phyloP scores from a whole-genome alignment of 1,140 invertebrate genomes.

The Melanaphis sacchari region DNA sequence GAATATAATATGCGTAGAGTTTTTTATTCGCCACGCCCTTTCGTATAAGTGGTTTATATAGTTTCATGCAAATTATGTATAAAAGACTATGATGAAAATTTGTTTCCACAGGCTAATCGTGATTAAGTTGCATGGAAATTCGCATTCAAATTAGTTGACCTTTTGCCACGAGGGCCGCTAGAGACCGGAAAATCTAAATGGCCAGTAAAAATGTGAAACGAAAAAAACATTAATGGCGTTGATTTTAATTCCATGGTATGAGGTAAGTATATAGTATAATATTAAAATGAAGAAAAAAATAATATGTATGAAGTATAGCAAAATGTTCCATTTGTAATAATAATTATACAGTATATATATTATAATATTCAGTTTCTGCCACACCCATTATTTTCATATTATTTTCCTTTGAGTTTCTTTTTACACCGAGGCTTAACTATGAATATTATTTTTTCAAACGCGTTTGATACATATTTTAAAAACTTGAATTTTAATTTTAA shows the following conservation, averaged over 20 bases:
- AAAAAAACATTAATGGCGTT: conserved; percentile 38
- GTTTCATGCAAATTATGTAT: conserved; percentile 23
- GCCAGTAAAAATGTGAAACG: conserved; percentile 46
- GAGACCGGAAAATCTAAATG: conserved; percentile 51
- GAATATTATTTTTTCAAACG: neutral
- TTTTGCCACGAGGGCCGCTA: conserved; percentile 23
- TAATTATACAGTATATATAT: conserved; percentile 30
- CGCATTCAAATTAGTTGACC: conserved; percentile 46
- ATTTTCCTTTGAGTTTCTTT: conserved; percentile 48
- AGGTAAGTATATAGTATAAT: conserved; percentile 28
- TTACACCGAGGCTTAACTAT: neutral
- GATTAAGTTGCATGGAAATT: conserved; percentile 53
- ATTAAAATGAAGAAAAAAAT: neutral
- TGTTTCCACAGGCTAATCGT: conserved; percentile 39
- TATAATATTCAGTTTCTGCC: conserved; percentile 48
- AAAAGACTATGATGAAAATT: conserved; percentile 21
- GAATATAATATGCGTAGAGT: neutral
- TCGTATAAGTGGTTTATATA: neutral
- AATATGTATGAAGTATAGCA: neutral
- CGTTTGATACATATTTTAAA: neutral
- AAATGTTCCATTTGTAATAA: conserved; percentile 52
- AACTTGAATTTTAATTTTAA: neutral
- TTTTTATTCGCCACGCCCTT: neutral
- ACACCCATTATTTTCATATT: conserved; percentile 51
- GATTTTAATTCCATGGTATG: conserved; percentile 43